Evolutionary conservation across 2,888 invertebrate species (phyloP).

Genomic region (Troides helena): DNA sequence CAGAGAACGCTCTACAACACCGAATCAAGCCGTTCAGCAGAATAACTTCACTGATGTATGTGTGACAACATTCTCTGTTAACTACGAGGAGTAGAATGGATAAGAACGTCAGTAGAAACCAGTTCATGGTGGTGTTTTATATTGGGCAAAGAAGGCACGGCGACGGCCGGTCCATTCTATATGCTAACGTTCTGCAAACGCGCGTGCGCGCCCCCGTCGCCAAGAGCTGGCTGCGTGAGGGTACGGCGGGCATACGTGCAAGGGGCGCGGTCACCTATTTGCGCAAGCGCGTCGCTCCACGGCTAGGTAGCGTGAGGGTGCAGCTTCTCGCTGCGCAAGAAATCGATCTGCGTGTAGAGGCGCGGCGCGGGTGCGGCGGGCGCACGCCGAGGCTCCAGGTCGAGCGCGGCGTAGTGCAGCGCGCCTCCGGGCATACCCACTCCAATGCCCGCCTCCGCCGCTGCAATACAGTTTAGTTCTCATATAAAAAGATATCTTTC

Average conservation of each 20-base stretch:
- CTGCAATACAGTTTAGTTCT: slow-evolving; percentile 27
- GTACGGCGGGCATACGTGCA: neutral
- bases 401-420: slow-evolving; percentile 70
- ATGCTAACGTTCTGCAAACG: too few species aligned
- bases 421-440: slow-evolving; percentile 36
- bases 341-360: slow-evolving; percentile 90
- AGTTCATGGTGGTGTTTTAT: too few species aligned
- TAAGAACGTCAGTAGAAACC: too few species aligned
- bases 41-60: too few species aligned
- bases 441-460: slow-evolving; percentile 32
- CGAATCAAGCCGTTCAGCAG: too few species aligned
- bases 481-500: too few species aligned
- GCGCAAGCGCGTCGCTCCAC: slow-evolving; percentile 1
- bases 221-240: neutral
- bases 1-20: too few species aligned
- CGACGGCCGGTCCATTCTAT: too few species aligned
- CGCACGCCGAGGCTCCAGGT: slow-evolving; percentile 62
- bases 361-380: slow-evolving; percentile 70
- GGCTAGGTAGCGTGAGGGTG: slow-evolving; percentile 40
- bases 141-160: too few species aligned
- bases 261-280: slow-evolving; percentile 34
- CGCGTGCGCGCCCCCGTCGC: neutral
- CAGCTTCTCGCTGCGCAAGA: slow-evolving; percentile 82
- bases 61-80: too few species aligned
- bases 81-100: too few species aligned